These are phyloP conservation scores for Drosophila orosa DNA, from an alignment of 1,140 invertebrate genomes.

Conservation along the genomic window DNA sequence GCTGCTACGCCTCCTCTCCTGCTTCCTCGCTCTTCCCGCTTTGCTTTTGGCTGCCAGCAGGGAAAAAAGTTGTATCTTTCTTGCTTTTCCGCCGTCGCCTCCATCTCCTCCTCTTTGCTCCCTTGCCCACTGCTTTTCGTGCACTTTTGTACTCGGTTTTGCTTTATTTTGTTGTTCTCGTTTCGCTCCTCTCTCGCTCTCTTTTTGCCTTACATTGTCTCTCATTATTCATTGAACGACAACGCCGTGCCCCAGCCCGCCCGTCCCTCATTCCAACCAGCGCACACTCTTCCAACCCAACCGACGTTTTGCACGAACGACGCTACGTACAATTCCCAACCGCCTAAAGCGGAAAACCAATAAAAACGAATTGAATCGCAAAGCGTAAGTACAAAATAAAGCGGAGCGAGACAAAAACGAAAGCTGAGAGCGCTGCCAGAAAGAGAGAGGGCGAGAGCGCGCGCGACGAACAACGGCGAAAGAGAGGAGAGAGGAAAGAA, in stretches of 20 bases:
- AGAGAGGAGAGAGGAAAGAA: slow-evolving; percentile 50
- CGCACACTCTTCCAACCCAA: slow-evolving; percentile 22
- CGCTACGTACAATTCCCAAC: slow-evolving; percentile 73
- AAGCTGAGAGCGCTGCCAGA: slow-evolving; percentile 57
- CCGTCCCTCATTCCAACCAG: slow-evolving; percentile 16
- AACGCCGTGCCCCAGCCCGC: slow-evolving; percentile 34
- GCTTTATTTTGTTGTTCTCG: slow-evolving; percentile 76
- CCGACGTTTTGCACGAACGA: slow-evolving; percentile 73
- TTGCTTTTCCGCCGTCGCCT: slow-evolving; percentile 42
- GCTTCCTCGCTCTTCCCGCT: slow-evolving; percentile 37
- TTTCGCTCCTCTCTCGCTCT: slow-evolving; percentile 47
- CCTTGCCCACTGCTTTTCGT: slow-evolving; percentile 63
- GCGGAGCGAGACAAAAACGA: slow-evolving; percentile 81
- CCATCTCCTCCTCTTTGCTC: slow-evolving; percentile 45
- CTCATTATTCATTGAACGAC: slow-evolving; percentile 82
- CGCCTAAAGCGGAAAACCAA: slow-evolving; percentile 82
- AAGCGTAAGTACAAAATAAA: slow-evolving; percentile 83
- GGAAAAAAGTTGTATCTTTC: slow-evolving; percentile 72
- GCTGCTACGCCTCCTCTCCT: slow-evolving; percentile 19
- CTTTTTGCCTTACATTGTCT: slow-evolving; percentile 69
- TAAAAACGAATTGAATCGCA: slow-evolving; percentile 83
- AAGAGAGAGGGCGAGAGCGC: slow-evolving; percentile 20
- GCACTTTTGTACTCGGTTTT: slow-evolving; percentile 75
- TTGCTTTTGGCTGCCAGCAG: slow-evolving; percentile 67
- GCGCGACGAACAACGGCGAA: slow-evolving; percentile 4